A percentile compares a stretch with the other conserved stretches of the same genome.
phyloP scores from a whole-genome alignment of 1,140 invertebrate species.

The Tetranychus urticae region DNA sequence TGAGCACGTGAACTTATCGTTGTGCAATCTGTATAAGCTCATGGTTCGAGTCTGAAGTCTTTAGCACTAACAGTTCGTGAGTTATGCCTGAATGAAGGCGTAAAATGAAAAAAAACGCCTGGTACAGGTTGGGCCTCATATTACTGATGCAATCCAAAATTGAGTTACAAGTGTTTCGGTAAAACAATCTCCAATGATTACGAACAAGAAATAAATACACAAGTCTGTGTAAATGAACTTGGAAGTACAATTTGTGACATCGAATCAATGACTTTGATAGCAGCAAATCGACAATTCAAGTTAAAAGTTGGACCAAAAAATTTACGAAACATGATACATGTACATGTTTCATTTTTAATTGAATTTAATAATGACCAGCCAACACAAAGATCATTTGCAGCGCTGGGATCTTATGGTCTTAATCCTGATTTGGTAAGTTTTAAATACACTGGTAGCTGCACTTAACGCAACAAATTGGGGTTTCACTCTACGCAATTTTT shows the following conservation, averaged over 20 bases:
- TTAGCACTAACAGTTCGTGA: too few relatives aligned
- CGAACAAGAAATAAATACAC: background rate
- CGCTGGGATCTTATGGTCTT: conserved; percentile 68
- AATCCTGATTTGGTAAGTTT: conserved; percentile 58
- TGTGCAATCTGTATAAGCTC: too few relatives aligned
- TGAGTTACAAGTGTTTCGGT: conserved; percentile 80
- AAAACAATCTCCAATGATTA: conserved; percentile 32
- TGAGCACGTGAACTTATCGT: too few relatives aligned
- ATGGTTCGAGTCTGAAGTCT: too few relatives aligned
- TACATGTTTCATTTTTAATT: conserved; percentile 85
- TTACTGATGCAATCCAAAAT: conserved; percentile 93
- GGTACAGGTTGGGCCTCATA: conserved; percentile 99
- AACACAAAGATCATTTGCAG: conserved; percentile 79
- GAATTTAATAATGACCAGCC: conserved; percentile 89
- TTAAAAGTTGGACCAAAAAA: conserved; percentile 71
- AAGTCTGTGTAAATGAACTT: conserved; percentile 65
- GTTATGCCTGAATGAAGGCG: too few relatives aligned
- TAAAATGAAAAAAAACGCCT: too few relatives aligned
- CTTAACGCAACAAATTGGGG: too few relatives aligned
- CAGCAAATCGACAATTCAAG: conserved; percentile 94
- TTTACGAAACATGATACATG: conserved; percentile 77
- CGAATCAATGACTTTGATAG: conserved; percentile 96
- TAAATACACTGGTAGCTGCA: too few relatives aligned
- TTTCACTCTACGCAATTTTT: too few relatives aligned
- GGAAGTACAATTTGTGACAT: conserved; percentile 98